phyloP scores from a whole-genome alignment of 92 coral and sea anemone species.

The Desmophyllum pertusum region DNA sequence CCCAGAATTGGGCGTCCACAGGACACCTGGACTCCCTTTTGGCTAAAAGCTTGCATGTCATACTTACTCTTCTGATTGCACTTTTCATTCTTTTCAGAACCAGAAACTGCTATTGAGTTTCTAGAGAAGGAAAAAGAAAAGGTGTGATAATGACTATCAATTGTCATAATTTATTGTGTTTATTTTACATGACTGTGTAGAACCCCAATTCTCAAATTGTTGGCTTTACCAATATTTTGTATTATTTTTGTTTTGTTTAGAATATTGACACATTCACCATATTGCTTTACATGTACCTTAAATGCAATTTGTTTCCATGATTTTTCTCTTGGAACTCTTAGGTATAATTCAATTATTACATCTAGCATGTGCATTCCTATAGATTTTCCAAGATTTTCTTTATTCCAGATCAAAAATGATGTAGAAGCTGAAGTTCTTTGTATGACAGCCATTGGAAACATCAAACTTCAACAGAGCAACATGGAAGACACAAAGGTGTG shows the following conservation, averaged over 20 bases:
- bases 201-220: too few species aligned
- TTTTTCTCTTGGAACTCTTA: background rate
- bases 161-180: background rate
- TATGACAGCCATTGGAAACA: constrained; percentile 91
- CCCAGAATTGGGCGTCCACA: too few species aligned
- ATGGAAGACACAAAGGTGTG: constrained; percentile 89
- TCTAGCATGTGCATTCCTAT: background rate
- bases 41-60: too few species aligned
- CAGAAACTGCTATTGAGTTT: constrained; percentile 91
- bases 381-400: too few species aligned
- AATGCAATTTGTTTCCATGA: background rate
- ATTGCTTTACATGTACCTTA: too few species aligned
- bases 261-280: background rate
- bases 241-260: background rate
- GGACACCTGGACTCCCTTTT: too few species aligned
- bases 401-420: constrained; percentile 77
- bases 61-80: background rate
- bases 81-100: constrained; percentile 53
- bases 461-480: constrained; percentile 78
- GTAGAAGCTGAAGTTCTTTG: constrained; percentile 90
- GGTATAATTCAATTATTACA: background rate
- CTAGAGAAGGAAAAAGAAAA: constrained; percentile 90
- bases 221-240: too few species aligned
- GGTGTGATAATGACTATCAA: constrained; percentile 43
- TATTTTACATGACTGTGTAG: background rate